Evolutionary conservation across 2,113 vertebrate species (phyloP).

Genomic region (Phyllopteryx taeniolatus): DNA sequence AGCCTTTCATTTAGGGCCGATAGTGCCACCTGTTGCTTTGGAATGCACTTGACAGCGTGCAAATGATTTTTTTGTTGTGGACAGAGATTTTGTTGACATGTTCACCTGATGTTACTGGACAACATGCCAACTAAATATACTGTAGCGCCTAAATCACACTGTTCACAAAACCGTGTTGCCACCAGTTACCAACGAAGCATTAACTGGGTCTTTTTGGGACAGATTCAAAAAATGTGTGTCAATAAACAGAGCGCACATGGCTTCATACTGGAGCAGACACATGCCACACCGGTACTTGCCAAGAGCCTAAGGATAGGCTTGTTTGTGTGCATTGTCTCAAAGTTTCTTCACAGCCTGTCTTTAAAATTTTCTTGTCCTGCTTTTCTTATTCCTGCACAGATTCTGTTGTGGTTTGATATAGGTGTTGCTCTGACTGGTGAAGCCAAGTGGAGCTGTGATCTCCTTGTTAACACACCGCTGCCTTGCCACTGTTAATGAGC

Average conservation of each 20-base stretch:
- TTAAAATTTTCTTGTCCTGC: conserved; percentile 23
- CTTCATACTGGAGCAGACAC: not conserved
- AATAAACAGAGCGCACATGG: conserved; percentile 8
- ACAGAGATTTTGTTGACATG: too few relatives aligned
- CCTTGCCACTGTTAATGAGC: conserved; percentile 14
- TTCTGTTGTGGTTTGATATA: conserved; percentile 27
- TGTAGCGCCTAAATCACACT: not conserved
- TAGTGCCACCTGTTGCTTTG: too few relatives aligned
- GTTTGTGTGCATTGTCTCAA: conserved; percentile 23
- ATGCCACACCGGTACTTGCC: not conserved
- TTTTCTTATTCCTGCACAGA: conserved; percentile 8
- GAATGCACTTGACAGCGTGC: too few relatives aligned
- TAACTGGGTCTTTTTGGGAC: not conserved
- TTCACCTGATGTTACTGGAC: not conserved
- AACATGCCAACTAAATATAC: not conserved
- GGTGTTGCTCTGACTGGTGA: conserved; percentile 1
- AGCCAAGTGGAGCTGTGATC: conserved; percentile 24
- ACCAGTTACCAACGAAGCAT: conserved; percentile 26
- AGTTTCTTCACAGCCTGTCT: conserved; percentile 21
- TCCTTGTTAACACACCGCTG: conserved; percentile 5
- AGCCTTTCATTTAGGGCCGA: too few relatives aligned
- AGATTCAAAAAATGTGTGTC: conserved; percentile 22
- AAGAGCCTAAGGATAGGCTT: conserved; percentile 6
- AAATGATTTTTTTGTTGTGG: too few relatives aligned
- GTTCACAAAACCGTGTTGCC: conserved; percentile 22